A percentile compares a stretch with the other conserved stretches of the same genome.
phyloP scores from a whole-genome alignment of 92 coral and sea anemone genomes.

The Zoanthus sansibaricus region DNA sequence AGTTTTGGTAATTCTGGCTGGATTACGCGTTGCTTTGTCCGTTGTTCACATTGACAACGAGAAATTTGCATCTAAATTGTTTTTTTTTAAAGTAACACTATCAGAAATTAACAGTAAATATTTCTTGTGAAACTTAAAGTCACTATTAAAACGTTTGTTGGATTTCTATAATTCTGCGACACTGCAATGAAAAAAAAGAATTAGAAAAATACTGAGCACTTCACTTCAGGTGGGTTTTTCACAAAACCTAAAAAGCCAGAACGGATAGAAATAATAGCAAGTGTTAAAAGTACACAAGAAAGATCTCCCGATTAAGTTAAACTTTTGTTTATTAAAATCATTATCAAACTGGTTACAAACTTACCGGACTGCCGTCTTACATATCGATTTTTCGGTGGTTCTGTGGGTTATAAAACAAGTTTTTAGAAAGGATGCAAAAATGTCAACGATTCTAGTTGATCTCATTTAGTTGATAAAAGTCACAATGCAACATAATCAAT shows the following conservation, averaged over 20 bases:
- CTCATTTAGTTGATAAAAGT: too few relatives aligned
- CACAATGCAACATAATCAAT: not conserved
- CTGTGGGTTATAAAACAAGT: conserved; percentile 57
- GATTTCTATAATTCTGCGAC: not conserved
- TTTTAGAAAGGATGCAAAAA: not conserved
- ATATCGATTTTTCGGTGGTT: conserved; percentile 97
- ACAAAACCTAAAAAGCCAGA: not conserved
- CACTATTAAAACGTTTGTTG: not conserved
- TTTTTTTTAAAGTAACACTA: not conserved
- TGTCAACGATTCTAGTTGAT: not conserved
- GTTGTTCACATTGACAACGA: not conserved
- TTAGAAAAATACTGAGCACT: not conserved
- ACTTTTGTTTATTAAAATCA: not conserved
- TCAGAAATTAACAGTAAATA: not conserved
- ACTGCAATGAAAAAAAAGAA: not conserved
- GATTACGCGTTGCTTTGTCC: not conserved
- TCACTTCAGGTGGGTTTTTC: not conserved
- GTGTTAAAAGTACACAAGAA: not conserved
- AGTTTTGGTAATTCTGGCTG: not conserved
- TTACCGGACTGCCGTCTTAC: conserved; percentile 96
- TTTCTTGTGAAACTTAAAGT: not conserved
- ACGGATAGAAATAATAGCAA: not conserved
- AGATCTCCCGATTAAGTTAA: not conserved
- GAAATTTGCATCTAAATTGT: not conserved
- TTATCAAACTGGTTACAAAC: conserved; percentile 9